Conservation (phyloP, 2,113 vertebrate species). For the Bubo bubo region DNA sequence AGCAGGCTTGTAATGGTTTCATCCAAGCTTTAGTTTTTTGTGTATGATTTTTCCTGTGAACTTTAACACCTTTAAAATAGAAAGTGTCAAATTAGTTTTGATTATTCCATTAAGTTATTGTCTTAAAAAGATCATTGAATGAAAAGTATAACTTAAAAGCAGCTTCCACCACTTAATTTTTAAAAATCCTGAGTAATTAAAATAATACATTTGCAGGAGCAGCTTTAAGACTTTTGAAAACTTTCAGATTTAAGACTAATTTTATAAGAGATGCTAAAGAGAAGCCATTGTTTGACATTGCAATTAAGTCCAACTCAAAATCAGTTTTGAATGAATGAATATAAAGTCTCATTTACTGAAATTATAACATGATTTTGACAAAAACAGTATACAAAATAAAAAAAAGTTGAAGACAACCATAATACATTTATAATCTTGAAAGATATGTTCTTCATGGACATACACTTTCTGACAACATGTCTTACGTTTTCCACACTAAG, state of each 20-base stretch:
- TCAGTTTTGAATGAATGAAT: not conserved
- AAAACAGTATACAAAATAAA: not conserved
- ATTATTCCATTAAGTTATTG: not conserved
- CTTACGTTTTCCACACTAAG: not conserved
- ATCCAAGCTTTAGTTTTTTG: not conserved
- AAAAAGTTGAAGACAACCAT: not conserved
- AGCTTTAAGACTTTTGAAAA: not conserved
- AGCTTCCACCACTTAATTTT: not conserved
- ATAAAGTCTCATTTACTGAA: not conserved
- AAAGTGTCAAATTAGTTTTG: not conserved
- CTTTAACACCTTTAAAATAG: not conserved
- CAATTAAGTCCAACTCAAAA: not conserved
- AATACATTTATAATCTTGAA: not conserved
- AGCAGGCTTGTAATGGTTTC: not conserved
- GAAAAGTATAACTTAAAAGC: not conserved
- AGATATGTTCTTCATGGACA: not conserved
- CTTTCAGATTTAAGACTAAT: not conserved
- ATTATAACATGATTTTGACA: not conserved
- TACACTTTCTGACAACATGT: not conserved
- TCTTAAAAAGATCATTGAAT: not conserved
- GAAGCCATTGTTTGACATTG: not conserved
- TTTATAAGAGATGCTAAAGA: not conserved
- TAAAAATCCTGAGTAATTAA: not conserved
- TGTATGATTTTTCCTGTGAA: not conserved
- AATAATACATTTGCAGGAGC: not conserved